phyloP scores from a whole-genome alignment of 2,888 invertebrate genomes.

The Itoplectis maculator region DNA sequence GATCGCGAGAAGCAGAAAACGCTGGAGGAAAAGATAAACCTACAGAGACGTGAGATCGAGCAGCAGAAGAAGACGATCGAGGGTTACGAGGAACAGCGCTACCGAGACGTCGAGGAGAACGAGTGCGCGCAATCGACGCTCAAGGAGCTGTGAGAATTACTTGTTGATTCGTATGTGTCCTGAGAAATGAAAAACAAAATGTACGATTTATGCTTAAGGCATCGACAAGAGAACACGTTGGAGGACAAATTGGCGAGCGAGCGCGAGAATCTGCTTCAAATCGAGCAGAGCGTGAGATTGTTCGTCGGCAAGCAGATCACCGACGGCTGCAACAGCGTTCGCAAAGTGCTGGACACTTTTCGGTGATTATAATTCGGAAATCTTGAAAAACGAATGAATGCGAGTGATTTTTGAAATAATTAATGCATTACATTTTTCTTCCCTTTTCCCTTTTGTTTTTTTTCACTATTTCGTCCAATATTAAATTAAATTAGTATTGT shows the following conservation, averaged over 20 bases:
- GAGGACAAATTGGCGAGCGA: slow-evolving; percentile 95
- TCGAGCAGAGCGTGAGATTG: slow-evolving; percentile 97
- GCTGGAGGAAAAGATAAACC: slow-evolving; percentile 89
- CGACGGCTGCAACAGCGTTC: slow-evolving; percentile 98
- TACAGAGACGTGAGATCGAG: slow-evolving; percentile 88
- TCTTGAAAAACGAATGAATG: background rate
- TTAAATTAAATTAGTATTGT: no score
- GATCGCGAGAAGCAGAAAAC: slow-evolving; percentile 93
- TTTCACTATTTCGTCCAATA: no score
- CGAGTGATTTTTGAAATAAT: no score
- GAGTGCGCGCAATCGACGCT: background rate
- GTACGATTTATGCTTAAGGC: slow-evolving; percentile 81
- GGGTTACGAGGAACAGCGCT: slow-evolving; percentile 97
- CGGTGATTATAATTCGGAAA: slow-evolving; percentile 82
- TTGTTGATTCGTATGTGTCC: background rate
- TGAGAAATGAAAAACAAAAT: background rate
- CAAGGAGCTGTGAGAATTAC: slow-evolving; percentile 7
- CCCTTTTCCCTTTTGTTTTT: no score
- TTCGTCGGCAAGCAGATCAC: slow-evolving; percentile 98
- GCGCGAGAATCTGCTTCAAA: slow-evolving; percentile 97
- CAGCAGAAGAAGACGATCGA: slow-evolving; percentile 89
- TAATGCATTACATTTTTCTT: no score
- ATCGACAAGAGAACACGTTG: slow-evolving; percentile 97
- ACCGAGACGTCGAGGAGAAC: slow-evolving; percentile 94
- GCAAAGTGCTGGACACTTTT: slow-evolving; percentile 96